A percentile compares a stretch with the other conserved stretches of the same genome.
Conservation (phyloP, 2,797 vertebrate species). For the Smutsia temminckii region DNA sequence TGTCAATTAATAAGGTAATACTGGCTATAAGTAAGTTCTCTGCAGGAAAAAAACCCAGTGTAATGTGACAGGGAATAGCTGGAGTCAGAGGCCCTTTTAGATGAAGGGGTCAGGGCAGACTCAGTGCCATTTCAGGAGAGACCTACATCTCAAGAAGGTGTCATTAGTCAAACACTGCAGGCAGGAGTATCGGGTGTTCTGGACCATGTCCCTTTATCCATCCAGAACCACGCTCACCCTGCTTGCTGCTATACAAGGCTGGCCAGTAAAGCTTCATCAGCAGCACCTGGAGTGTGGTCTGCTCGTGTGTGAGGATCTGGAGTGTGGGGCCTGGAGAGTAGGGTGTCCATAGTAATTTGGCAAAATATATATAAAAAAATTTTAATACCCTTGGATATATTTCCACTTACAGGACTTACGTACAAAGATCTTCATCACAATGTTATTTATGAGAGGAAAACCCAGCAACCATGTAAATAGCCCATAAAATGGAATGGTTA, state of each 20-base stretch:
- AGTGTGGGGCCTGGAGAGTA: not conserved
- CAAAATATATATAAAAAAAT: constrained; percentile 46
- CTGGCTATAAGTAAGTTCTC: not conserved
- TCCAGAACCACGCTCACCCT: not conserved
- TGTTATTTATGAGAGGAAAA: not conserved
- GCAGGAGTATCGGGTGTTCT: not conserved
- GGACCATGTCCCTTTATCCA: not conserved
- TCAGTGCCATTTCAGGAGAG: not conserved
- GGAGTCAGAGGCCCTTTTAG: not conserved
- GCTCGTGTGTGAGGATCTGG: not conserved
- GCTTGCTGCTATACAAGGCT: not conserved
- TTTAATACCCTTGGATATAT: not conserved
- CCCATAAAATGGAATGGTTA: not conserved
- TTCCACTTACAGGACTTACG: not conserved
- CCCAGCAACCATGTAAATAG: not conserved
- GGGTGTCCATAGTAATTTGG: not conserved
- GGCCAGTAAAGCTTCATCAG: not conserved
- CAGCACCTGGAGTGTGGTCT: not conserved
- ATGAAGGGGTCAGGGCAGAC: not conserved
- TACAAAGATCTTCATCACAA: not conserved
- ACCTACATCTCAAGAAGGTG: not conserved
- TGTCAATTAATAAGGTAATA: constrained; percentile 32
- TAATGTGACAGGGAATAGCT: not conserved
- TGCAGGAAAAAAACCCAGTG: not conserved
- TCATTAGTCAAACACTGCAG: not conserved